Base-by-base conservation (phyloP, 2,797 vertebrate species). In the Podargus strigoides region DNA sequence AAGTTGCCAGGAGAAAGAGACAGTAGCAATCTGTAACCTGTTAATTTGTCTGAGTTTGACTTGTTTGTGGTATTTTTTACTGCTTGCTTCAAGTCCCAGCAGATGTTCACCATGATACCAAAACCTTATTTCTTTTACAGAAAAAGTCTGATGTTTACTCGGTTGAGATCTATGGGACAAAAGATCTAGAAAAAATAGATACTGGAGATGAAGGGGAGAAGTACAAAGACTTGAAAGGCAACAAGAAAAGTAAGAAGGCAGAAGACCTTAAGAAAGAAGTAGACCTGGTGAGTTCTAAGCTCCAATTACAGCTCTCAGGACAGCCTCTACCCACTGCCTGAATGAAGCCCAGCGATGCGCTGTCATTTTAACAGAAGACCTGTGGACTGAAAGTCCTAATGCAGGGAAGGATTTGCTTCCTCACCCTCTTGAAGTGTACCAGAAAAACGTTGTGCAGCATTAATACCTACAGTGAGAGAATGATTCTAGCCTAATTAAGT, bases 241-340 rank as follows among this genome's bases (percentile, higher is more conserved):
- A 95, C 19, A 85, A 95, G 69, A 95, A 90, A 39, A 95, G 97
- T 56, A 97, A 93, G 78, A 95, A 96, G 42, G 82, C 96, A n/a
- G 93, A 97, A 39, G 96, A 97, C 0, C 97, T 97, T 9, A 98
- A 97, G 86, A 97, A 98, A 52, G 97, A 97, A 52, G 75, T 97
- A 73, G 97, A 97, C 37, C 80, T 98, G 98, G 98, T 98, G 93
- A 98, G 98, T 97, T 49, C 67, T 85, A 60, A 73, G 66, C 72
- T 80, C 36, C 30, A 47, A 3, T 19, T 18, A 5, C 39, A 30
- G 8, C 20, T 8, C 26, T 37, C 50, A 72, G 75, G 42, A 34
- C 55, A 68, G 44, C 41, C 56, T 49, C 64, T n/a, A 26, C 47
- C 24, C 11, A 4, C 28, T 11, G 23, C 9, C 55, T 59, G 56